phyloP scores from a whole-genome alignment of 2,888 invertebrate species.

The Oxycera nigricornis region DNA sequence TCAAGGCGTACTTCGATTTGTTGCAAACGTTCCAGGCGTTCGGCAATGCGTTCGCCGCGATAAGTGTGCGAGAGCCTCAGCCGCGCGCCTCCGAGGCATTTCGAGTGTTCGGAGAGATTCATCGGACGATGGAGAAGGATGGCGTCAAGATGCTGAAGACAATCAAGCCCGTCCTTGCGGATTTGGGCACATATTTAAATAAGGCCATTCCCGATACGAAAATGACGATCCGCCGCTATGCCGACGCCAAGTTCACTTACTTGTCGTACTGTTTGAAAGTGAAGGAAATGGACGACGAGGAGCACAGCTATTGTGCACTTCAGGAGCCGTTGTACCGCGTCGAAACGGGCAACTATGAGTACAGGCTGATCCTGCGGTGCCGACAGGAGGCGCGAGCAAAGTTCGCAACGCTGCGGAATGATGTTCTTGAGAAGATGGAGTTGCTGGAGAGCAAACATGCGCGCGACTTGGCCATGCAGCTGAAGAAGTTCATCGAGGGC shows the following conservation, averaged over 20 bases:
- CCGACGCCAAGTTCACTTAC: slow-evolving; percentile 99
- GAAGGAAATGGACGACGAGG: slow-evolving; percentile 99
- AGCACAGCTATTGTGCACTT: slow-evolving; percentile 88
- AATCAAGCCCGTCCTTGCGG: slow-evolving; percentile 90
- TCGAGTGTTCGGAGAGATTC: slow-evolving; percentile 92
- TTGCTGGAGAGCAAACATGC: slow-evolving; percentile 97
- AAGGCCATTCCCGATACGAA: slow-evolving; percentile 99
- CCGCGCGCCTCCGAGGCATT: slow-evolving; percentile 95
- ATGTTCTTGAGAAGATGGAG: slow-evolving; percentile 96
- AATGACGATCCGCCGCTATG: slow-evolving; percentile 95
- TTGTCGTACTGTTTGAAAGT: slow-evolving; percentile 98
- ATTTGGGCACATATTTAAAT: slow-evolving; percentile 94
- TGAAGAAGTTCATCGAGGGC: slow-evolving; percentile 83
- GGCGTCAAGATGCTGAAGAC: slow-evolving; percentile 89
- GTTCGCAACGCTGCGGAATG: slow-evolving; percentile 84
- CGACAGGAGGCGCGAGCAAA: slow-evolving; percentile 90
- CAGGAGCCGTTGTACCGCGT: slow-evolving; percentile 97
- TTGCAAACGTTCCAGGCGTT: slow-evolving; percentile 88
- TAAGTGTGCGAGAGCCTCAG: slow-evolving; percentile 96
- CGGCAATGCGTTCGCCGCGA: slow-evolving; percentile 92
- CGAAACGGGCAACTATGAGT: slow-evolving; percentile 99
- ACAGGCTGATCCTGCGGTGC: slow-evolving; percentile 92
- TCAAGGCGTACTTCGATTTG: slow-evolving; percentile 86
- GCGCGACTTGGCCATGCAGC: slow-evolving; percentile 88
- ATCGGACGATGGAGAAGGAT: slow-evolving; percentile 88